Conservation (phyloP, 2,797 vertebrate species). For the Xenops minutus region DNA sequence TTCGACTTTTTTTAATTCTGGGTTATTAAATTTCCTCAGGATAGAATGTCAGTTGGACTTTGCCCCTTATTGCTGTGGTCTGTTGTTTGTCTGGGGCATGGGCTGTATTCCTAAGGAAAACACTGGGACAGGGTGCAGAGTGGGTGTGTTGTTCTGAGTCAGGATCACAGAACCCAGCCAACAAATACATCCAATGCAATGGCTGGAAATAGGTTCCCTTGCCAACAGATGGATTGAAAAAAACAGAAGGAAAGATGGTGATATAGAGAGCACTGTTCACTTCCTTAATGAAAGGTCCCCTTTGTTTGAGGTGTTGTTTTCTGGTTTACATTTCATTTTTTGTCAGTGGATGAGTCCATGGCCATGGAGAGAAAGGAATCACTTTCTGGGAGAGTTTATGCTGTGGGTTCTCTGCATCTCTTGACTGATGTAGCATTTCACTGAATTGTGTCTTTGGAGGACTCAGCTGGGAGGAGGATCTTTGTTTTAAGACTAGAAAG, state of each 20-base stretch:
- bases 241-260: background rate
- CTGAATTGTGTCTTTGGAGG: background rate
- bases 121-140: background rate
- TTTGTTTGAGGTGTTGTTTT: background rate
- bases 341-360: background rate
- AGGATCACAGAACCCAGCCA: background rate
- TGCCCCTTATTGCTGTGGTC: background rate
- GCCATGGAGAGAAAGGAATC: background rate
- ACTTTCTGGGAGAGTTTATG: background rate
- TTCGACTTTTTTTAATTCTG: background rate
- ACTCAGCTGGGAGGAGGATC: background rate
- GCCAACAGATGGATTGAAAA: background rate
- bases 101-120: background rate
- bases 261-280: background rate
- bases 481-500: background rate
- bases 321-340: background rate
- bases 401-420: background rate
- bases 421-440: background rate
- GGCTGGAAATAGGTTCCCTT: background rate
- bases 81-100: background rate
- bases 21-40: background rate
- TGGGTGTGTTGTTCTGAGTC: background rate
- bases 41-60: background rate
- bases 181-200: rapidly evolving
- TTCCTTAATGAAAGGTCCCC: background rate